Base-by-base conservation (phyloP, 2,797 vertebrate genomes). In the Pygocentrus nattereri region DNA sequence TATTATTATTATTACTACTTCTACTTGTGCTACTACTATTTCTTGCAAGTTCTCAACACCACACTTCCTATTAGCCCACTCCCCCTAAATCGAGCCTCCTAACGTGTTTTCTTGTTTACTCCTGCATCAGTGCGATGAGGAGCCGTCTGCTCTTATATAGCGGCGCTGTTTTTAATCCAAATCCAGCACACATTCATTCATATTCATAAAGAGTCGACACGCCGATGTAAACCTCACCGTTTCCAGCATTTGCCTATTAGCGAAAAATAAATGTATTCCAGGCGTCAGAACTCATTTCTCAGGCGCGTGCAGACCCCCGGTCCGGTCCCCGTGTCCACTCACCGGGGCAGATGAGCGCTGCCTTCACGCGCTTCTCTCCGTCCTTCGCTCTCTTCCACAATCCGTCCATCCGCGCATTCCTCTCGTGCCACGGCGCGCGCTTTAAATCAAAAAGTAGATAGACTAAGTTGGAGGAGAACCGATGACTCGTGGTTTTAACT, bases 401-500 rank as follows among this genome's bases (percentile, higher is more conserved):
- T 58, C 27, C 61, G 67, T 68, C 64, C 41, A 70, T 75, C 25
- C 56, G 50, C 8, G 68, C 34, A 49, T 30, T 75, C 25, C 52
- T 27, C 34, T 23, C 19, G 10, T 21, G 2, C 50, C 18, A 25
- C n/a, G 27, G n/a, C 61, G 15, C n/a, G 64, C 52, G 23, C 23
- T 38, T 70, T 50, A n/a, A 10, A 76, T 11, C 30, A 31, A n/a
- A 54, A 12, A 54, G 50, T 13, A 8, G 41, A 44, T 11, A 11
- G 1, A 44, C 12, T 10, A 44, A 44, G 49, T 19, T 16, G 52
- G 19, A 3, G 8, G 15, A 56, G 19, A 1, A 0, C 1, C 13
- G 13, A 61, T 1, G 3, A 19, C 8, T 38, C 30, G n/a, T 15
- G 21, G 5, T 16, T 47, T 16, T 4, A 69, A 25, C 34, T 49